Evolutionary conservation across 2,797 vertebrate genomes (phyloP).

Genomic region (Nyctibius grandis): DNA sequence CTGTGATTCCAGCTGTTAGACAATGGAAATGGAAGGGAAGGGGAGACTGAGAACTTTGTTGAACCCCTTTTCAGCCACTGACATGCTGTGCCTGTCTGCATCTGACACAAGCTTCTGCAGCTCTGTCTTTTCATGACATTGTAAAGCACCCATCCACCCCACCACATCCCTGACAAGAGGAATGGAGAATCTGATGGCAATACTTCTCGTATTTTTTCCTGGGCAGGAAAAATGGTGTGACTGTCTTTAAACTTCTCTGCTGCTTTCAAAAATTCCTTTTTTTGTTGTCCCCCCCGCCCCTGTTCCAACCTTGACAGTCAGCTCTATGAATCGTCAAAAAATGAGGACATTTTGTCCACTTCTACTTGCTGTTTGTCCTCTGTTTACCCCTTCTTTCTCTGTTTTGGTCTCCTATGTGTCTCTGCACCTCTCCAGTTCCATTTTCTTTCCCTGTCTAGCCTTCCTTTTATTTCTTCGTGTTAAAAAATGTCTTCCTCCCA

Average conservation of each 20-base stretch:
- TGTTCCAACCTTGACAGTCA: background rate
- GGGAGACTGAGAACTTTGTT: background rate
- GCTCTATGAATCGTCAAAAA: background rate
- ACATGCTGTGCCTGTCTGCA: background rate
- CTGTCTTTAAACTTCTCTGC: background rate
- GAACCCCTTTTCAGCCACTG: background rate
- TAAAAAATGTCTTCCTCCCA: background rate
- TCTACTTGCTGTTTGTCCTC: background rate
- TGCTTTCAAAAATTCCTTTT: background rate
- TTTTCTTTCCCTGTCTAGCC: background rate
- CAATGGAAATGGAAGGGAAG: background rate
- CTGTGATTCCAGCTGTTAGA: background rate
- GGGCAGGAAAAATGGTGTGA: background rate
- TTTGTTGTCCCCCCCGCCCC: accelerated
- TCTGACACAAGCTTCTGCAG: background rate
- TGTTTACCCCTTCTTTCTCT: background rate
- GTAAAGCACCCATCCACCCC: background rate
- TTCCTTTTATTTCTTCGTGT: background rate
- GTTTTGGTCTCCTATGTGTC: background rate
- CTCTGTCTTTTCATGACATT: background rate
- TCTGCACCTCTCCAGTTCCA: background rate
- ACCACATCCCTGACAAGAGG: background rate
- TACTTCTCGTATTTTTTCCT: background rate
- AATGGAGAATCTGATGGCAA: background rate
- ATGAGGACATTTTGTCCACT: background rate